phyloP scores from a whole-genome alignment of 1,140 invertebrate genomes.

The Eulimnadia texana region DNA sequence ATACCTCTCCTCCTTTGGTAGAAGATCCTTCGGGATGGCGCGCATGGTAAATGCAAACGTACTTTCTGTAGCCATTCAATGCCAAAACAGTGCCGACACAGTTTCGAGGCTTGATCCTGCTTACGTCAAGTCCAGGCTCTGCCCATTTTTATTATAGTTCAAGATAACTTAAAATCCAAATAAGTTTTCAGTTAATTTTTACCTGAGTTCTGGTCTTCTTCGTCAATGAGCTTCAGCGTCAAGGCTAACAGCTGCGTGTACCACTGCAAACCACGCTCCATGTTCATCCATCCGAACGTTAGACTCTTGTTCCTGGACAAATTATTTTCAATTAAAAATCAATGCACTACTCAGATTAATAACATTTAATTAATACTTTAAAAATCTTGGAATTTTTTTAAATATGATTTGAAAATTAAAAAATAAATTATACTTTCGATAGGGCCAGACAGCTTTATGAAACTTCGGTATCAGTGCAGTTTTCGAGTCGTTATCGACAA shows the following conservation, averaged over 20 bases:
- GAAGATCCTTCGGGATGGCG: constrained; percentile 52
- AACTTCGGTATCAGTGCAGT: constrained; percentile 74
- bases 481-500: constrained; percentile 77
- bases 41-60: constrained; percentile 97
- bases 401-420: constrained; percentile 11
- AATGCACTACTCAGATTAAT: constrained; percentile 18
- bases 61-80: constrained; percentile 87
- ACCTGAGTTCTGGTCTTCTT: constrained; percentile 35
- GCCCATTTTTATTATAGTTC: background rate
- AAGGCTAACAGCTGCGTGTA: constrained; percentile 76
- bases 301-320: constrained; percentile 71
- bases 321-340: constrained; percentile 19
- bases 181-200: background rate
- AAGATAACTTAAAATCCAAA: background rate
- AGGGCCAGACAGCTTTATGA: constrained; percentile 85
- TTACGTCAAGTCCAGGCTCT: background rate
- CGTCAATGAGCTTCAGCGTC: constrained; percentile 56
- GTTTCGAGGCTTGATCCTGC: constrained; percentile 78
- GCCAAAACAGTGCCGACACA: constrained; percentile 93
- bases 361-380: constrained; percentile 9
- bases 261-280: constrained; percentile 78
- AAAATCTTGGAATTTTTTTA: too few species aligned
- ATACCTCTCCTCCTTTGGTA: constrained; percentile 4
- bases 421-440: constrained; percentile 56
- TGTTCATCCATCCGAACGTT: constrained; percentile 79